Base-by-base conservation (phyloP, 2,888 invertebrate species). In the Ichneumoninae sp. region DNA sequence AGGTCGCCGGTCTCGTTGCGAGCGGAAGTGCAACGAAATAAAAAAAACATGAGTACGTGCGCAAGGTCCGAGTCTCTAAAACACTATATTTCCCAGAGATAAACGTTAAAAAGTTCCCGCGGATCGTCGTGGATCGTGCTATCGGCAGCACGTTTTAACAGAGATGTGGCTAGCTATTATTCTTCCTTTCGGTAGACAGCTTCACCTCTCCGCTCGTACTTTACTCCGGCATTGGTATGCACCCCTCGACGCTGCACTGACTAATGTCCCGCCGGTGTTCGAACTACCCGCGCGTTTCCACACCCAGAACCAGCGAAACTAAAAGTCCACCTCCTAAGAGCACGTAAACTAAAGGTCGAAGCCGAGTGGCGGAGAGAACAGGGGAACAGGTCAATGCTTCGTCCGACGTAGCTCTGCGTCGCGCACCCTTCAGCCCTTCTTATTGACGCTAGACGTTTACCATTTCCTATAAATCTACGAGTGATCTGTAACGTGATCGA, bases 261-360 rank as follows among this genome's bases (percentile, higher is more conserved):
- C 87, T 89, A 88, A 89, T 90, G 89, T 85, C 85, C 87, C 84
- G 44, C 86, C 81, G 85, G 78, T 83, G 83, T 70, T 57, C 69
- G 73, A 73, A 75, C 70, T 79, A 54, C 40, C 36, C n/a, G 8
- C 40, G 16, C 8, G 50, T 33, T 69, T 54, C 65, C 44, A 54
- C 36, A 77, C 57, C 26, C 36, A 50, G 60, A 69, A 73, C 79
- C 40, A 13, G 13, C 16, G 16, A 44, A 44, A 44, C 44, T 44
- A 44, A 44, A 44, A 3, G 16, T 44, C 44, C 44, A 44, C 44
- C 44, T 13, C 13, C 44, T 44, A 13, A 44, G 44, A 44, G 44
- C 44, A 44, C 44, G 44, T 44, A 85, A 44, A 70, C 83, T 77
- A 84, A 85, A 57, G 30, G 13, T 60, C 26, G 16, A 3, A 63